Base-by-base conservation (phyloP, 2,888 invertebrate species). In the Athalia rosae region DNA sequence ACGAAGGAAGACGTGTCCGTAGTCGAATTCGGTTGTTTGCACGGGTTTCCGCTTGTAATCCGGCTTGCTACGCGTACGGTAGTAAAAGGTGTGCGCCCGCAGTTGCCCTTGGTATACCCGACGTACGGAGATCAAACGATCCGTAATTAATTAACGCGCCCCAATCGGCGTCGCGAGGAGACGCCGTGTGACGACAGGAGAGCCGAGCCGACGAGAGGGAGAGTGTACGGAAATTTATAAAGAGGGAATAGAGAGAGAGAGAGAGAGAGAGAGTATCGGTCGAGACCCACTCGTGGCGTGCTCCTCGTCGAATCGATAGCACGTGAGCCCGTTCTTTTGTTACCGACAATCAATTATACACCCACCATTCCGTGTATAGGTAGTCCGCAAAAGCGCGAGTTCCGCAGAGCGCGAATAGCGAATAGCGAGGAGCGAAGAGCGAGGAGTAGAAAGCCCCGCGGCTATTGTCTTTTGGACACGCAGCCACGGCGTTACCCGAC, bases 61-160 rank as follows among this genome's bases (percentile, higher is more conserved):
- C 69, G 43, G 58, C 69, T 43, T 45, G 69, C 13, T 43, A 43
- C 56, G 56, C 53, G 0, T 58, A 11, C 43, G 69, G 58, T 53
- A 58, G 69, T 58, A 43, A 58, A 69, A 43, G 69, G 56, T 45
- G 45, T 7, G 41, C 28, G n/a, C n/a, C n/a, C 67, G 28, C 53
- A 67, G 67, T 67, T 53, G n/a, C 67, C n/a, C n/a, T n/a, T n/a
- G 28, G 67, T 48, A 67, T 53, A 28, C 67, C 28, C 53, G 50
- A 67, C 69, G 56, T 43, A 69, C 69, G 69, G 69, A 53, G 69
- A 69, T 69, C 69, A 69, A 53, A 69, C 69, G 69, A 69, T 56
- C 69, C 56, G 69, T 69, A 69, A 56, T 69, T 58, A 69, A 69
- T 69, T 56, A 69, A 53, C 69, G 69, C 41, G 41, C 43, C 58